Evolutionary conservation across 2,797 vertebrate genomes (phyloP), one percentile per base, ranked within the genome.

Genomic region (Karalla daura): DNA sequence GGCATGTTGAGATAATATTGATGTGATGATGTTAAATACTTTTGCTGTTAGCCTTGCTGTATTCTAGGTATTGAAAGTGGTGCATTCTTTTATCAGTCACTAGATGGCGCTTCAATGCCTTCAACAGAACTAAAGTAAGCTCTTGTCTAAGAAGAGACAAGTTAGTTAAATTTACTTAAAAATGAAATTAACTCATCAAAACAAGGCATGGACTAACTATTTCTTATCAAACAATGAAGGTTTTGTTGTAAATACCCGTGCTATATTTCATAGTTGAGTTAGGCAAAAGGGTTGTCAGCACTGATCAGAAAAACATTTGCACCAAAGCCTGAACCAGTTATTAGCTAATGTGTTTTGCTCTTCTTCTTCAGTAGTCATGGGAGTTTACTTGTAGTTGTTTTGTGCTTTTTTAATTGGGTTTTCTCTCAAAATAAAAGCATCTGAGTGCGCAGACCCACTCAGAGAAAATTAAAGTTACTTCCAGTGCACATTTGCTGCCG

Each of bases 91-190:
- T 33, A 7, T 28, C n/a, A 7, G 28, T 47, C 88, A 84, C 86
- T 87, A 89, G 89, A 73, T 83, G 89, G 86, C 61, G 74, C 77
- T 80, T 63, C 15, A 77, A 44, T 37, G 59, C 81, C 14, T 64
- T 7, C 11, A 44, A 17, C 21, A 39, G 28, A 60, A 24, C 20
- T 5, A 15, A 33, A 11, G 3, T 36, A 6, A 8, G 11, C 21
- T 6, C 7, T 7, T 18, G 5, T 8, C 3, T 24, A 5, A 21
- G 14, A 35, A 13, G 27, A 20, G 27, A 30, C 14, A 24, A 10
- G 30, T 25, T 45, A 3, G 40, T 17, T 8, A 24, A 12, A 40
- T 54, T 2, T 27, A 15, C 9, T 6, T n/a, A n/a, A n/a, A n/a
- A n/a, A n/a, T n/a, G n/a, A 13, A 10, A 7, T 41, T 21, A 1